These are phyloP conservation scores for Drosophila picticornis DNA, from an alignment of 2,888 invertebrate genomes.

Conservation along the genomic window DNA sequence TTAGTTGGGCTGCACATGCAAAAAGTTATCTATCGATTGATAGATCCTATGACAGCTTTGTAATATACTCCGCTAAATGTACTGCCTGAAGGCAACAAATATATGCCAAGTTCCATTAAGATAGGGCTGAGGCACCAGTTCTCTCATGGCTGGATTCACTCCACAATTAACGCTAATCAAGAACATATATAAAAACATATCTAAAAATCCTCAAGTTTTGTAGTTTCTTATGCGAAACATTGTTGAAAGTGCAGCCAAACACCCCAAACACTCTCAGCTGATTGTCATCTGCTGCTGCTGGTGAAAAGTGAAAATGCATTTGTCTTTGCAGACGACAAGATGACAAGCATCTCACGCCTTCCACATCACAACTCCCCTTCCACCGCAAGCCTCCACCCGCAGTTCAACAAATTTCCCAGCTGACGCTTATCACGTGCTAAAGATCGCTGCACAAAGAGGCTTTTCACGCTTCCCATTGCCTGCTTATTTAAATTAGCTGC, in stretches of 20 bases:
- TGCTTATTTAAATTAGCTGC: slow-evolving; percentile 77
- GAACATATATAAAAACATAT: not conserved
- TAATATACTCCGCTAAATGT: not conserved
- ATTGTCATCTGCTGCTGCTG: slow-evolving; percentile 21
- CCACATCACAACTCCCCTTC: slow-evolving; percentile 7
- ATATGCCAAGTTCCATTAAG: not conserved
- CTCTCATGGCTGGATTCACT: accelerated
- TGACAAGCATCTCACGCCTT: slow-evolving; percentile 72
- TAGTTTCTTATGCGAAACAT: not conserved
- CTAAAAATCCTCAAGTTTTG: not conserved
- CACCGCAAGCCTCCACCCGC: accelerated
- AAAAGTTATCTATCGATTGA: not conserved
- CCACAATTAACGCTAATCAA: accelerated
- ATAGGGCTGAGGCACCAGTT: not conserved
- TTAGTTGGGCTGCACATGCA: not conserved
- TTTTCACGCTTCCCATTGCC: slow-evolving; percentile 70
- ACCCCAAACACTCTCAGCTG: not conserved
- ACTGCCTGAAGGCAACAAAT: not conserved
- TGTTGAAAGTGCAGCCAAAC: not conserved
- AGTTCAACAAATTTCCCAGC: slow-evolving; percentile 60
- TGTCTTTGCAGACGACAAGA: slow-evolving; percentile 28
- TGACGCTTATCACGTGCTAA: slow-evolving; percentile 72
- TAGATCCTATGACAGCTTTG: not conserved
- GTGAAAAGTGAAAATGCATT: slow-evolving; percentile 57
- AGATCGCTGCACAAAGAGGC: slow-evolving; percentile 73